These are phyloP conservation scores for Danio tinwini DNA, from an alignment of 2,797 vertebrate species.

Conservation along the genomic window DNA sequence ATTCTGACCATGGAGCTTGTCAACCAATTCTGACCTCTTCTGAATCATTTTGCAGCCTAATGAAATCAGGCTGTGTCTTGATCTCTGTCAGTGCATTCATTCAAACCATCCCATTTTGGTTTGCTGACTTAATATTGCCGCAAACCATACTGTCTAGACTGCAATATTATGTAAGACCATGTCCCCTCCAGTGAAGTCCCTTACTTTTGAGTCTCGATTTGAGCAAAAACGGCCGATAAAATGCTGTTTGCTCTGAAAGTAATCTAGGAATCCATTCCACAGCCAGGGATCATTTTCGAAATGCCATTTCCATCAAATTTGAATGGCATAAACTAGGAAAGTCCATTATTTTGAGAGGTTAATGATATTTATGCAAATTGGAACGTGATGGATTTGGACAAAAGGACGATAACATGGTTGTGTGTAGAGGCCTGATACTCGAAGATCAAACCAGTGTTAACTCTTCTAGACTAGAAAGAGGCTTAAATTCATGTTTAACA, in stretches of 20 bases:
- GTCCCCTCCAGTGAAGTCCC: neutral
- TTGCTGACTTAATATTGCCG: constrained; percentile 15
- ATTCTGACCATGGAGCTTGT: constrained; percentile 15
- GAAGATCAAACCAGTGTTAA: neutral
- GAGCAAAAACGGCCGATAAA: constrained; percentile 30
- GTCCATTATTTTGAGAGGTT: constrained; percentile 66
- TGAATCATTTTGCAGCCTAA: constrained; percentile 21
- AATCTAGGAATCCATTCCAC: constrained; percentile 69
- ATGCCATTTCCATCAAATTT: constrained; percentile 66
- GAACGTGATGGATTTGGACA: constrained; percentile 58
- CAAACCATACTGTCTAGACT: constrained; percentile 5
- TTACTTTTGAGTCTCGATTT: neutral
- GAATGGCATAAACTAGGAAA: constrained; percentile 36
- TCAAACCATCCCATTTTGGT: neutral
- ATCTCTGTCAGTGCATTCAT: constrained; percentile 12
- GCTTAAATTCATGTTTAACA: neutral
- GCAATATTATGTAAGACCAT: constrained; percentile 25
- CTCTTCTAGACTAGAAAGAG: neutral
- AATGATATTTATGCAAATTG: constrained; percentile 73
- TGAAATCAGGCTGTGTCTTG: constrained; percentile 20
- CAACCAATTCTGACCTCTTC: constrained; percentile 31
- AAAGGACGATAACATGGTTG: constrained; percentile 30
- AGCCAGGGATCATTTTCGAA: constrained; percentile 66
- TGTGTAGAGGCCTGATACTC: constrained; percentile 16
- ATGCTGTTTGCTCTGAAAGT: constrained; percentile 62